Evolutionary conservation across 2,888 invertebrate species (phyloP), one percentile per base, ranked within the genome.

Genomic region (Cephus sareptanus): DNA sequence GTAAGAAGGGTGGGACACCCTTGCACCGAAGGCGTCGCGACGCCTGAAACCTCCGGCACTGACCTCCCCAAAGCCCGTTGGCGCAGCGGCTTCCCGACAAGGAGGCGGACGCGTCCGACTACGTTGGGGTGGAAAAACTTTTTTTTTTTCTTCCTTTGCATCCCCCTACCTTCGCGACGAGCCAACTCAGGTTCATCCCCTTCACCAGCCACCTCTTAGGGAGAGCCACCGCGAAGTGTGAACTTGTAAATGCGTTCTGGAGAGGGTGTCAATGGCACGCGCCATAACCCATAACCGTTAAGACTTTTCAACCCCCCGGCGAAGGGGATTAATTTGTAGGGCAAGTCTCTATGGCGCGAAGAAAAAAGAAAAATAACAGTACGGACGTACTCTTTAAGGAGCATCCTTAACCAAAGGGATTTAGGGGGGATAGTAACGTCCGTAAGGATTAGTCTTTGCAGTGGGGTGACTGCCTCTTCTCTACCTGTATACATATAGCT

Each of bases 231-330:
- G n/a, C 34, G 75, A 76, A 76, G 75, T 78, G 78, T 78, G 75
- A 78, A 78, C 75, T 78, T 78, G 78, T 75, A 78, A 78, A 78
- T 76, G 78, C 78, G 78, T 74, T 75, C 34, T 40, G 75, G 78
- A 78, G 78, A 75, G 78, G 78, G 78, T 78, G 78, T 78, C 78
- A 78, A 78, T 76, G 78, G 75, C 78, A 78, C 78, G 78, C 78
- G 78, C 78, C 78, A 78, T 78, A 78, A 78, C 78, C 78, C 75
- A 78, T 78, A 78, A 78, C 78, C 78, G 78, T 78, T 78, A 78
- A 78, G 78, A 78, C 78, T 75, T 76, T 76, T 37, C 70, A 76
- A 78, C 35, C 78, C 75, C 78, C 35, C 34, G 30, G 56, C 56
- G 33, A 74, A 69, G 69, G 74, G 31, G 77, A 70, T 30, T 70